Conservation (phyloP, 1,140 invertebrate species). For the Cydia amplana region DNA sequence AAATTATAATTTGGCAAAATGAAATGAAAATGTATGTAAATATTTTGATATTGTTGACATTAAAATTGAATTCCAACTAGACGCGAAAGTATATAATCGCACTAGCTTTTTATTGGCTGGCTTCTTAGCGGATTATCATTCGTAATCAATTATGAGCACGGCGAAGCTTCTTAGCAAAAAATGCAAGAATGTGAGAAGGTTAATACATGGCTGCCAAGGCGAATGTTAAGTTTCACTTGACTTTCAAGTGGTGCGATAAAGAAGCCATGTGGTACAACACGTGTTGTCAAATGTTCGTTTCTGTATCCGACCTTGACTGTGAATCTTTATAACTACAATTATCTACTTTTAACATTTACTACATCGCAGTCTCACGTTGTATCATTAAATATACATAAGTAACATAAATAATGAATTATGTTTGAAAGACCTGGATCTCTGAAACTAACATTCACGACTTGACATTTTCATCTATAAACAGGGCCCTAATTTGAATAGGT, state of each 20-base stretch:
- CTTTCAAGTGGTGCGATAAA: slow-evolving; percentile 57
- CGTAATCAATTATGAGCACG: not conserved
- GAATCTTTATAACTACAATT: slow-evolving; percentile 40
- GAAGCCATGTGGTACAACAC: slow-evolving; percentile 59
- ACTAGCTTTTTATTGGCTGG: not conserved
- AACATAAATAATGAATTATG: too few relatives aligned
- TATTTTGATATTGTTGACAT: too few relatives aligned
- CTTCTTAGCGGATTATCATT: slow-evolving; percentile 1
- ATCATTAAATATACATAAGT: too few relatives aligned
- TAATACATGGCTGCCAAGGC: not conserved
- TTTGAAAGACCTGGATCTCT: too few relatives aligned
- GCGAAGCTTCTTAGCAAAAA: slow-evolving; percentile 16
- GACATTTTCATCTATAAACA: too few relatives aligned
- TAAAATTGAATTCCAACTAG: slow-evolving; percentile 15
- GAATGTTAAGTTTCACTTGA: slow-evolving; percentile 37
- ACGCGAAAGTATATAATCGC: not conserved
- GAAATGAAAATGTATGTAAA: too few relatives aligned
- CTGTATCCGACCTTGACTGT: slow-evolving; percentile 53
- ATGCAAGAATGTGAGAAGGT: not conserved
- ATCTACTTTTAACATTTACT: too few relatives aligned
- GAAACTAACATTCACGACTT: too few relatives aligned
- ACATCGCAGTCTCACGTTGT: too few relatives aligned
- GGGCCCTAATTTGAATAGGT: too few relatives aligned
- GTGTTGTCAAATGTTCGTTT: slow-evolving; percentile 47
- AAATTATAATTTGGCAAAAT: not conserved